Evolutionary conservation across 1,140 invertebrate species (phyloP), one percentile per base, ranked within the genome.

Genomic region (Drosophila varians): DNA sequence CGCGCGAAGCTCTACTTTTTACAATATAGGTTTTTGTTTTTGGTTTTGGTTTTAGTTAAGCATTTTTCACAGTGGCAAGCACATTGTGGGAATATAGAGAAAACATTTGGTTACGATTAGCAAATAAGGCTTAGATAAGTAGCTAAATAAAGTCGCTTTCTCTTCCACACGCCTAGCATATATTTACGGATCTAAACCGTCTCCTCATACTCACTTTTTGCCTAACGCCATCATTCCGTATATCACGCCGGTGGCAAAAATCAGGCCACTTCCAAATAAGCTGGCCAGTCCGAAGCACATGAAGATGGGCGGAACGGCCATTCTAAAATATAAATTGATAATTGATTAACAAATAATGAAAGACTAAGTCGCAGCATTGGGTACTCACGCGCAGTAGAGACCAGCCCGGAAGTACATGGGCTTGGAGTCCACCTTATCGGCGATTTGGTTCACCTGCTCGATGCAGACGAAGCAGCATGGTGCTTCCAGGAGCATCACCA

Each of bases 391-490:
- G 77, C 96, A 93, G 92, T 98, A 99, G 47, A 94, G 93, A 6
- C 94, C 94, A n/a, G 96, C 97, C 92, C 97, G 96, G 82, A 98
- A 96, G 95, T 96, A 99, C 90, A 96, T 95, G 1, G 97, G 96
- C 75, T 96, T 94, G 40, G 93, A 93, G 76, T 99, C 97, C 40
- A 96, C 94, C 91, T 94, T 95, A 76, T 95, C 94, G 43, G 96
- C 95, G 19, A 98, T 92, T 53, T 93, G 94, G 91, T 97, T 96
- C 56, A 98, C 97, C 92, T 97, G 96, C 89, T 98, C 97, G 69
- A 99, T 94, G 92, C 98, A 99, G 90, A 97, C 93, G 92, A 97
- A 99, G 92, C 97, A 98, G 90, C 96, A 98, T 0, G 98, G 98
- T 8, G 97, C 97, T 92, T 99, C 98, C 77, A 98, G 94, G 4